phyloP scores from a whole-genome alignment of 2,113 vertebrate genomes.

The Eira barbara region DNA sequence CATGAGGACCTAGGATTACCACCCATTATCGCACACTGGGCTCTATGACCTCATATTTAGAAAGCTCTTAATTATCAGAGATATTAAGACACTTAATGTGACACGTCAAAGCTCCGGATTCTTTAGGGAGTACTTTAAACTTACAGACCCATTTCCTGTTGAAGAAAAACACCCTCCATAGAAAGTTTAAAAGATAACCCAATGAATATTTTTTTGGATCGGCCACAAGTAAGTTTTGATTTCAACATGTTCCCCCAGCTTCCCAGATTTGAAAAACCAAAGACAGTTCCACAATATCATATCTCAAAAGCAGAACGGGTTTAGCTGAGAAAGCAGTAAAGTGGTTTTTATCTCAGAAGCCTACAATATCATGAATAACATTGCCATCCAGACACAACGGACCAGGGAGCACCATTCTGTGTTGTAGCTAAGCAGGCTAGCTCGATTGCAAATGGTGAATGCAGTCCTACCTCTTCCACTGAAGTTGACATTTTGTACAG shows the following conservation, averaged over 20 bases:
- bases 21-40: neutral
- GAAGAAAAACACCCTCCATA: constrained; percentile 25
- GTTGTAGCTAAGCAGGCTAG: constrained; percentile 2
- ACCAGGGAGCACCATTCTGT: neutral
- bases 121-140: neutral
- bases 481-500: constrained; percentile 31
- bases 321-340: constrained; percentile 14
- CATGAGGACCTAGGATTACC: neutral
- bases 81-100: neutral
- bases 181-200: neutral
- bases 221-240: constrained; percentile 23
- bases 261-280: neutral
- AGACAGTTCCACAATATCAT: constrained; percentile 10
- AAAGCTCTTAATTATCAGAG: constrained; percentile 6
- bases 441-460: neutral
- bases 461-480: neutral
- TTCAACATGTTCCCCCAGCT: neutral
- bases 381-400: neutral
- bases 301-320: neutral
- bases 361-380: neutral
- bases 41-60: neutral
- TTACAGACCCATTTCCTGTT: neutral
- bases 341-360: constrained; percentile 10
- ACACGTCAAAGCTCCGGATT: constrained; percentile 2
- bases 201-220: neutral